Base-by-base conservation (phyloP, 2,888 invertebrate genomes). In the Melieria picta region DNA sequence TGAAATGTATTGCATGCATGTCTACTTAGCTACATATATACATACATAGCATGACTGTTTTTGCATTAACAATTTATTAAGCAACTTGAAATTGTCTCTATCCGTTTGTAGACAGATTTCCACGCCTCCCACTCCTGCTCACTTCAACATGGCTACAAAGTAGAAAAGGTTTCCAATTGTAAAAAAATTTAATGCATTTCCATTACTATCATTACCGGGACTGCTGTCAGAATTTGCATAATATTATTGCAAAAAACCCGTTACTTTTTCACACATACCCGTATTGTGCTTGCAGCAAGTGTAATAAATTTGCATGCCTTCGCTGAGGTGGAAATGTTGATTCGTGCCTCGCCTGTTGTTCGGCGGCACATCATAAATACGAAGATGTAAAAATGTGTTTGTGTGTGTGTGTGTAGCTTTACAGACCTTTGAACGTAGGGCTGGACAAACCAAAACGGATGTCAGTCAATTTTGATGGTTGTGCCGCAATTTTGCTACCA, bases 391-490 rank as follows among this genome's bases (percentile, higher is more conserved):
- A 45, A 6, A 47, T 16, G 16, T 7, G 13, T 1, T 6, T 47
- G 43, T 48, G 61, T 42, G 45, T 10, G 16, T 43, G 11, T 30
- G 30, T 42, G 45, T 57, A 50, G 50, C 50, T 50, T 47, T 7
- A 9, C 10, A 6, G 60, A 7, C 48, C 60, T 48, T 45, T 7
- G 10, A 43, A 6, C 4, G 43, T 45, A 52, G 6, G 16, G 60
- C 16, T 67, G 67, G 67, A 60, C 52, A 67, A 67, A 58, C 52
- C 46, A 52, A 61, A 67, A 50, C 71, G 71, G 71, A 71, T 50
- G 71, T 71, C 58, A 71, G 71, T 61, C 65, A 65, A 60, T 71
- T 71, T 61, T 62, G 65, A 61, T 65, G 58, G 46, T 47, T n/a
- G 16, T n/a, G 60, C 58, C 64, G 58, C 52, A 65, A 60, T 43